Base-by-base conservation (phyloP, 2,797 vertebrate genomes). In the Spondyliosoma cantharus region DNA sequence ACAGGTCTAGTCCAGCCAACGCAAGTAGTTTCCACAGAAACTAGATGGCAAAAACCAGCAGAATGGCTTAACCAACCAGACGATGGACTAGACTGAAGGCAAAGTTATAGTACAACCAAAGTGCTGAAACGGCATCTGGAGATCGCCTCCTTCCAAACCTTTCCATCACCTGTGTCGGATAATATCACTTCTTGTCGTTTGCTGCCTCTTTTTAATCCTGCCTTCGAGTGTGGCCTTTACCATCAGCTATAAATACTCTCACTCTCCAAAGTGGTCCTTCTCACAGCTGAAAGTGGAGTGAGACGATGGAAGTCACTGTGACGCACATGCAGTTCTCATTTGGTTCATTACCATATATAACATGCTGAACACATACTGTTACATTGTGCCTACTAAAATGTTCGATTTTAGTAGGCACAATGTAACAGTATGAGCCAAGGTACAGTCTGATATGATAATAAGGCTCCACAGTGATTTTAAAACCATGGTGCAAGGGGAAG, bases 401-500 rank as follows among this genome's bases (percentile, higher is more conserved):
- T n/a, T n/a, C n/a, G n/a, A n/a, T n/a, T n/a, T n/a, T n/a, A 24
- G 46, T 19, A 19, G 25, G 5, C 12, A 24, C 16, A 20, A n/a
- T 37, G 7, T 54, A 24, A 63, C 22, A 45, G 7, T n/a, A 50
- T 49, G 3, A 71, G 24, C 53, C 14, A 8, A 16, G 53, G 60
- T 57, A 4, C 6, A 60, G 58, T 67, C 5, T 22, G 4, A 52
- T 13, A 22, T 20, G 20, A 27, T 52, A 66, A 52, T 42, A 20
- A 65, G 32, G 32, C 29, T 48, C 20, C 8, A 14, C 19, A 27
- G 57, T 50, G 42, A 48, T 69, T 77, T 68, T 58, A 22, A 62
- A 67, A 72, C 27, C 9, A 37, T 17, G 1, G 20, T 24, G 42
- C 7, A 7, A 3, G 11, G 22, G n/a, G 16, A 43, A 24, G 29